Evolutionary conservation across 2,888 invertebrate genomes (phyloP), one percentile per base, ranked within the genome.

Genomic region (Macrophya alboannulata): DNA sequence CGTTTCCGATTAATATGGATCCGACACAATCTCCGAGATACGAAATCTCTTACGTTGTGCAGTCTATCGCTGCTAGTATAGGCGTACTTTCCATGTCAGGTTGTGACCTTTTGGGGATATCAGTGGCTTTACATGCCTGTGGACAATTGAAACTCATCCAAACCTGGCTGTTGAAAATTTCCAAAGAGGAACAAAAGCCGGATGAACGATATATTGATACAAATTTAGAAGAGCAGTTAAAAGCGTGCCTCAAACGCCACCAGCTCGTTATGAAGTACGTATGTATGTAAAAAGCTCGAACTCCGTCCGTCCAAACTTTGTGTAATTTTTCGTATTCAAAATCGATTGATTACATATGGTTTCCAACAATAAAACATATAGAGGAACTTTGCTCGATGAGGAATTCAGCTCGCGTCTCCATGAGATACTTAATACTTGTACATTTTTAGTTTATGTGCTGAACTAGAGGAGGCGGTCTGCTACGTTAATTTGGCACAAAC

Each of bases 41-140:
- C 48, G 85, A 85, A 76, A 6, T 85, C 17, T 51, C 45, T n/a
- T 85, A 82, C 48, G 48, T 55, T 31, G 4, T 82, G 9, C 85
- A 81, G 82, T 43, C 72, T 15, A 6, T 48, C 17, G 55, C 55
- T 4, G 65, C 79, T 25, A n/a, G 40, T 17, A 9, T 45, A 1
- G 43, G 25, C 25, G 10, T 76, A 1, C 48, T 25, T 25, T 48
- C 25, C 15, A 76, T 76, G 12, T 21, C n/a, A 25, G 76, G 76
- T 8, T 59, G 79, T 40, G 79, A 79, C 37, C 31, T 55, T 10
- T 37, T 21, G 15, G 59, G 55, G 4, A n/a, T 40, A 40, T 59
- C 40, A 25, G 31, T 79, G 12, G 40, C 79, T 79, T 31, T 59
- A 79, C n/a, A 55, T 37, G 45, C 59, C 31, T 79, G 79, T 15